phyloP scores from a whole-genome alignment of 2,113 vertebrate genomes.

The Oxyura jamaicensis region DNA sequence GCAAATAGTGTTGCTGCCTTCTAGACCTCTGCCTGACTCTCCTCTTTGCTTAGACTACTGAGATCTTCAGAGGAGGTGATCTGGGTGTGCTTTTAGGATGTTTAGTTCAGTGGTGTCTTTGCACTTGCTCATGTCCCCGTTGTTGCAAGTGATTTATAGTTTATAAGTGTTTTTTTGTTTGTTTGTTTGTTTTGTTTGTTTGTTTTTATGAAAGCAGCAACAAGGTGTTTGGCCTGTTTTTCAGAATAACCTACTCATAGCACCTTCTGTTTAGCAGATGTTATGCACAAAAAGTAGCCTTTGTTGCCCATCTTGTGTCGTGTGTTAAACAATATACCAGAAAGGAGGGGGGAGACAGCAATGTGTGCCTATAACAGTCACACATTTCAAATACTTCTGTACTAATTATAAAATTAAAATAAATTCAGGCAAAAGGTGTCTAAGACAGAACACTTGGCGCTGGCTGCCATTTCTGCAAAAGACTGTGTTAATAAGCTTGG shows the following conservation, averaged over 20 bases:
- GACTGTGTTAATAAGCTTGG: conserved; percentile 30
- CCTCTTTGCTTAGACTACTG: not conserved
- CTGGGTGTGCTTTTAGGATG: not conserved
- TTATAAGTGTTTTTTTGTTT: not conserved
- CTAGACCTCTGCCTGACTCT: fast-evolving
- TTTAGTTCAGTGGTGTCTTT: not conserved
- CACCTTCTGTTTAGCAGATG: not conserved
- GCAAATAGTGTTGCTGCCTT: not conserved
- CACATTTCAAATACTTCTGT: not conserved
- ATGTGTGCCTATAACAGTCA: not conserved
- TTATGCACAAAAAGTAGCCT: not conserved
- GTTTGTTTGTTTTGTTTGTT: not conserved
- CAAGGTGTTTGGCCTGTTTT: not conserved
- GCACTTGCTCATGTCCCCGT: not conserved
- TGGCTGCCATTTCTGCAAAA: not conserved
- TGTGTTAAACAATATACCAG: not conserved
- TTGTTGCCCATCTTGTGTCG: not conserved
- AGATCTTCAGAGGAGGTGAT: not conserved
- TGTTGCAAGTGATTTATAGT: not conserved
- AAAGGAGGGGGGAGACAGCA: not conserved
- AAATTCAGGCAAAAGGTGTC: not conserved
- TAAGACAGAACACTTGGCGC: not conserved
- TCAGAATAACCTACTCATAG: not conserved
- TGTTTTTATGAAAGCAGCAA: not conserved
- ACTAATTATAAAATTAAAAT: not conserved